These are phyloP conservation scores for Gallinago nigripennis DNA, from an alignment of 2,797 vertebrate genomes.

Conservation along the genomic window DNA sequence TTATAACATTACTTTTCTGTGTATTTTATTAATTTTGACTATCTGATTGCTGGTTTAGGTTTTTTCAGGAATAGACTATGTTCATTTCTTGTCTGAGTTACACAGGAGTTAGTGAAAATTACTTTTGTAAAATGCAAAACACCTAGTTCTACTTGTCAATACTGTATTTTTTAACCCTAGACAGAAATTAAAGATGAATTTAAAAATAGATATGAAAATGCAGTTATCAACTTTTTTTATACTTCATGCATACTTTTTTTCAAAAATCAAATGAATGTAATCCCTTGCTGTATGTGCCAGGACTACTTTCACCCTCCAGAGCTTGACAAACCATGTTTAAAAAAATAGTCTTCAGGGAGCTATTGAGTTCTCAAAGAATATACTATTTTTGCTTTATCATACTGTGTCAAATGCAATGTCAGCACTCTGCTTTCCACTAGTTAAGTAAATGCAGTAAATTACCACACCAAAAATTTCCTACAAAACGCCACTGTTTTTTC, in stretches of 20 bases:
- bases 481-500: rapidly evolving
- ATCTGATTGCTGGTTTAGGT: neutral
- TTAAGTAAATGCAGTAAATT: neutral
- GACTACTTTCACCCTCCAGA: neutral
- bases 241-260: neutral
- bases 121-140: neutral
- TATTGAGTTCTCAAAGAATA: neutral
- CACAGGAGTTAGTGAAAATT: neutral
- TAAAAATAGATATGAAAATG: neutral
- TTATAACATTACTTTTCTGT: neutral
- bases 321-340: neutral
- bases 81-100: neutral
- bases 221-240: neutral
- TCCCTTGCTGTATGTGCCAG: neutral
- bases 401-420: neutral
- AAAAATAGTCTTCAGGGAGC: neutral
- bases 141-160: neutral
- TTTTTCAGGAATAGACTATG: neutral
- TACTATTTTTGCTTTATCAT: neutral
- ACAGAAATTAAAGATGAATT: neutral
- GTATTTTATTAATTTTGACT: neutral
- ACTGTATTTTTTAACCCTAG: neutral
- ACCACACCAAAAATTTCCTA: neutral
- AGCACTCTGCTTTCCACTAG: neutral
- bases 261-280: neutral